Percentiles rank a stretch among this genome's conserved stretches.
These are phyloP conservation scores for Anthopleura sola DNA, from an alignment of 64 coral and sea anemone genomes.

Conservation along the genomic window DNA sequence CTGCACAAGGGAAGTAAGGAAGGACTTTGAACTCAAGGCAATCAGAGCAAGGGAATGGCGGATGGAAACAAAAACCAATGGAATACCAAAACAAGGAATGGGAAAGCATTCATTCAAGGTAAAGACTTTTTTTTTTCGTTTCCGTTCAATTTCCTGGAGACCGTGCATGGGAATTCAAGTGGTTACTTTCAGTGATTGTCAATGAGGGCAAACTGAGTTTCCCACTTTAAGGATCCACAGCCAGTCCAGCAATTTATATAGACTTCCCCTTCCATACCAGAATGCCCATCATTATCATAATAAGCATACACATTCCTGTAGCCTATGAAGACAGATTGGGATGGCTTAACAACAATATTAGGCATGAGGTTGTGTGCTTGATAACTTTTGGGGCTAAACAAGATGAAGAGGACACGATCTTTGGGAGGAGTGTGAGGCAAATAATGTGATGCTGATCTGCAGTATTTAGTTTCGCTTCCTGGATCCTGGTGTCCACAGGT, in stretches of 20 bases:
- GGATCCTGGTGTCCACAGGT: background rate
- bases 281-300: background rate
- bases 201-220: background rate
- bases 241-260: background rate
- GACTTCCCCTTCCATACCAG: background rate
- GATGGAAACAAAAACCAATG: no score
- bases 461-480: background rate
- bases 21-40: no score
- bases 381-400: slow-evolving; percentile 4
- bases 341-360: background rate
- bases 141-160: no score
- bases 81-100: no score
- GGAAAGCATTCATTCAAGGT: no score
- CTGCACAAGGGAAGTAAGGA: no score
- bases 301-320: background rate
- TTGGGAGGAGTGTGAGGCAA: background rate
- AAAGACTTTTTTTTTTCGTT: no score
- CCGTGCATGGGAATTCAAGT: no score
- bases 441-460: no score
- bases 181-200: background rate
- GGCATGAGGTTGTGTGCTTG: background rate
- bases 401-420: slow-evolving; percentile 21
- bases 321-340: background rate
- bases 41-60: no score
- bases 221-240: background rate